phyloP scores from a whole-genome alignment of 2,113 vertebrate genomes.

The Vanacampus margaritifer region DNA sequence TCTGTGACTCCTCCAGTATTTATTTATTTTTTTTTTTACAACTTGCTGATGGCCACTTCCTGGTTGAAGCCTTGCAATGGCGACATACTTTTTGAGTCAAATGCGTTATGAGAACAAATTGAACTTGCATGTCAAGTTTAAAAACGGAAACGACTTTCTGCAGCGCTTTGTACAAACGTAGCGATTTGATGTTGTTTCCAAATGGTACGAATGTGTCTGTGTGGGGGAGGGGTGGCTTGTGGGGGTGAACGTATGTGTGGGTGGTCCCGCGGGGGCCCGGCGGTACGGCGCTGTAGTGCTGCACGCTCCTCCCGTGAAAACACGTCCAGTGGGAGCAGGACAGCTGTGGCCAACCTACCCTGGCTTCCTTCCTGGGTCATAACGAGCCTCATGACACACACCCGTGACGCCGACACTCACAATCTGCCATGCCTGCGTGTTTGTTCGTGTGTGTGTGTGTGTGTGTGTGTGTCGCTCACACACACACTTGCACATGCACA shows the following conservation, averaged over 20 bases:
- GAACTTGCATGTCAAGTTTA: background rate
- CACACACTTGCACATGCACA: constrained; percentile 13
- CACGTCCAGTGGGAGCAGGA: constrained; percentile 71
- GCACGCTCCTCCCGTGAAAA: constrained; percentile 71
- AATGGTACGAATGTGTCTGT: constrained; percentile 35
- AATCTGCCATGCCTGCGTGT: constrained; percentile 38
- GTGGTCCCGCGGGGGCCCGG: constrained; percentile 63
- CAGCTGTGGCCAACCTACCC: constrained; percentile 75
- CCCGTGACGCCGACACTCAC: constrained; percentile 35
- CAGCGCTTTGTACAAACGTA: constrained; percentile 50
- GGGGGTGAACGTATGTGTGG: constrained; percentile 31
- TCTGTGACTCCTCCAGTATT: too few relatives aligned
- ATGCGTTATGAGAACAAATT: too few relatives aligned
- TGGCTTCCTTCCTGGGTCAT: constrained; percentile 67
- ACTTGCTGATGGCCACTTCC: too few relatives aligned
- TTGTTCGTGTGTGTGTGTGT: background rate
- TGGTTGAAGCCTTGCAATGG: too few relatives aligned
- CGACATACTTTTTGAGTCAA: too few relatives aligned
- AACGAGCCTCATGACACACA: constrained; percentile 69
- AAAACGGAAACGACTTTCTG: constrained; percentile 1
- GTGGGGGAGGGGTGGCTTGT: constrained; percentile 25
- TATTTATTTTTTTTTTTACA: too few relatives aligned
- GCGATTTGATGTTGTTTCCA: constrained; percentile 54
- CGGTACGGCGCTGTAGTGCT: constrained; percentile 67
- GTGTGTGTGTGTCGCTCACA: background rate